A percentile compares a stretch with the other conserved stretches of the same genome.
phyloP scores from a whole-genome alignment of 2,888 invertebrate species.

The Atethmia centrago region DNA sequence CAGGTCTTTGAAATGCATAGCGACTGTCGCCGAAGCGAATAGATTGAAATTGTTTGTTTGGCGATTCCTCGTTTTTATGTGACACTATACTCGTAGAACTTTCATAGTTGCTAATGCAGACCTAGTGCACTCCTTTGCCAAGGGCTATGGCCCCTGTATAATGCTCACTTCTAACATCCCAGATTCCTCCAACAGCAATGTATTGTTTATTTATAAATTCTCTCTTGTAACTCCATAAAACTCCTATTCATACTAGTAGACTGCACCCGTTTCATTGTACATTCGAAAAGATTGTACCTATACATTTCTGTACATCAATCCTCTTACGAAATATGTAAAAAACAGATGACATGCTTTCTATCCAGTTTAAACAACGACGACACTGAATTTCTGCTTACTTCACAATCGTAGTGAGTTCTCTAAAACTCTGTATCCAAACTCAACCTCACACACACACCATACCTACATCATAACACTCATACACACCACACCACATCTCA shows the following conservation, averaged over 20 bases:
- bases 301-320: too few relatives aligned
- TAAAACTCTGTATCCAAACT: too few relatives aligned
- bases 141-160: neutral
- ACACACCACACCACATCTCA: too few relatives aligned
- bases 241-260: neutral
- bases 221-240: slow-evolving; percentile 19
- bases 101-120: neutral
- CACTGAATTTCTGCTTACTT: too few relatives aligned
- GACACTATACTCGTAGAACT: neutral
- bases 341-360: too few relatives aligned
- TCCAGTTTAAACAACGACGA: too few relatives aligned
- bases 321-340: too few relatives aligned
- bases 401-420: too few relatives aligned
- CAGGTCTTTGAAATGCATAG: slow-evolving; percentile 38
- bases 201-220: neutral
- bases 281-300: slow-evolving; percentile 37
- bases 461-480: too few relatives aligned
- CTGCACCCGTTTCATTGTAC: neutral
- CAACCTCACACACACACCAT: too few relatives aligned
- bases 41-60: slow-evolving; percentile 41
- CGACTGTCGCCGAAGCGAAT: slow-evolving; percentile 27
- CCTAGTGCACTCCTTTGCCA: neutral
- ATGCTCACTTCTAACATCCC: neutral
- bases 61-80: slow-evolving; percentile 27
- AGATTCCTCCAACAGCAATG: neutral